Base-by-base conservation (phyloP, 1,140 invertebrate genomes). In the Drosophila sulfurigaster region DNA sequence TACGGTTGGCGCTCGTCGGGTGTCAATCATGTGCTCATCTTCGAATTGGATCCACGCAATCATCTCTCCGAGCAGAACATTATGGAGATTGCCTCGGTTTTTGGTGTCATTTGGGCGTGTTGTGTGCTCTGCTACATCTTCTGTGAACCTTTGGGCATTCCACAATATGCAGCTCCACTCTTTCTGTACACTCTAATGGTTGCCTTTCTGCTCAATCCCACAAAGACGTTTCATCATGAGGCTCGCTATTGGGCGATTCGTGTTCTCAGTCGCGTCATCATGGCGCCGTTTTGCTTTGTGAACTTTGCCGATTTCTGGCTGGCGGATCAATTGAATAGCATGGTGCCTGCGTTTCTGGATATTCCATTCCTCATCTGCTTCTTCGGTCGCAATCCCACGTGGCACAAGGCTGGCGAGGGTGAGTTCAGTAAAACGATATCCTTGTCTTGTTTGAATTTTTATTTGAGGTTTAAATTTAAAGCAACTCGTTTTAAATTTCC, bases 271-370 rank as follows among this genome's bases (percentile, higher is more conserved):
- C 94, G 98, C 43, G 96, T 99, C 30, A 78, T 99, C 46, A 95
- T 96, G 58, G 97, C 99, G 0, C 99, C 99, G 32, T 99, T 99
- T 87, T 97, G 97, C 76, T 97, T 97, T 89, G 99, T 99, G 1
- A 96, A 97, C 56, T 99, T 99, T 94, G 98, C 99, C 16, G 99
- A 99, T 93, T 99, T 99, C 94, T 99, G 99, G 99, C 94, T 99
- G 76, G 99, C 98, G 11, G 99, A 99, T 94, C 99, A 99, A 93
- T 94, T 99, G 75, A 99, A 99, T 91, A 99, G 98, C 79, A 94
- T 99, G 58, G 96, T 96, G 0, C 96, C 96, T 1, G 96, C 97
- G 5, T 95, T 99, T 75, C 93, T 98, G 6, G 99, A 99, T 93
- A 96, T 99, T 79, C 97, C 99, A 74, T 99, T 97, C 93, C 95